A percentile compares a stretch with the other conserved stretches of the same genome.
phyloP scores from a whole-genome alignment of 2,888 invertebrate genomes.

The Phytoseiulus persimilis region DNA sequence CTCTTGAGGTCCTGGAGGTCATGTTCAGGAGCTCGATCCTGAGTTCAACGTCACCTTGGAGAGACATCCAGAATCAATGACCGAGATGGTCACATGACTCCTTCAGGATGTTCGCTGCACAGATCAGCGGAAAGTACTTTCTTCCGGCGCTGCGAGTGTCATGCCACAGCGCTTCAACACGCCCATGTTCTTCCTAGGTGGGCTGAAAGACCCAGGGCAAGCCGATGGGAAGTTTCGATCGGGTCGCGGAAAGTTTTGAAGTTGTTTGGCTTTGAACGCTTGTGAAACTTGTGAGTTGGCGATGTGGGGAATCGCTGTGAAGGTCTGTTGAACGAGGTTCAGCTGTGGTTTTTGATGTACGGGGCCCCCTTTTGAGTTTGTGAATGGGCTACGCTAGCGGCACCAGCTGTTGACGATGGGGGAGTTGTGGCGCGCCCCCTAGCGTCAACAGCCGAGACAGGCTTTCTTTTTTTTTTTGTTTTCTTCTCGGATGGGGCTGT shows the following conservation, averaged over 20 bases:
- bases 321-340: neutral
- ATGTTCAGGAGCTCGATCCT: no score
- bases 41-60: no score
- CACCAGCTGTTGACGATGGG: neutral
- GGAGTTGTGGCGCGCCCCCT: neutral
- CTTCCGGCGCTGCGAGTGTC: no score
- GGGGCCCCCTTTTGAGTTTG: neutral
- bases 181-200: neutral
- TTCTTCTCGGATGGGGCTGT: neutral
- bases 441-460: neutral
- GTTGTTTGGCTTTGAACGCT: neutral
- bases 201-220: neutral
- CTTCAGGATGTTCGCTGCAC: no score
- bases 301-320: neutral
- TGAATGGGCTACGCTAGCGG: neutral
- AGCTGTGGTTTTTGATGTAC: neutral
- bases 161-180: no score
- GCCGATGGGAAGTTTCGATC: neutral
- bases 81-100: no score
- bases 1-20: no score
- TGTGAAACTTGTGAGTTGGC: neutral
- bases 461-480: neutral
- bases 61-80: no score
- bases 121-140: no score
- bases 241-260: neutral